These are phyloP conservation scores for Tragelaphus scriptus DNA, from an alignment of 2,113 vertebrate species.

Conservation along the genomic window DNA sequence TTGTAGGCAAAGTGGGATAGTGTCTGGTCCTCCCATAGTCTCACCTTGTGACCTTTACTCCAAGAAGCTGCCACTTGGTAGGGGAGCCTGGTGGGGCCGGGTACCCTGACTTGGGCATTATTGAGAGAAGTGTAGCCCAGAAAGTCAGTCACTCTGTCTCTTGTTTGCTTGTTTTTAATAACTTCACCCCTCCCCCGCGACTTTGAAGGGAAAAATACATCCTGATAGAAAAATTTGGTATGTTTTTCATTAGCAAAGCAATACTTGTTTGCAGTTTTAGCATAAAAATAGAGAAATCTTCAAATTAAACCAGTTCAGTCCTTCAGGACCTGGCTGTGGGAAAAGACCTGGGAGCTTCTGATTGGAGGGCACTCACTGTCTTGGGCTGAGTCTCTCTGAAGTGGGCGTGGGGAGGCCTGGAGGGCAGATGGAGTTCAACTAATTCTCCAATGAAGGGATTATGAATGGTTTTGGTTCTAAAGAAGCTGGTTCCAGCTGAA, in stretches of 20 bases:
- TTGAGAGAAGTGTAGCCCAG: neutral
- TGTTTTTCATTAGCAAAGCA: neutral
- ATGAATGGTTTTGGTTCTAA: neutral
- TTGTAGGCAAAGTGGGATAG: neutral
- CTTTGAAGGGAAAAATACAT: slow-evolving; percentile 6
- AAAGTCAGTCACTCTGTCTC: neutral
- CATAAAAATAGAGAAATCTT: neutral
- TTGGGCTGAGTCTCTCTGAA: neutral
- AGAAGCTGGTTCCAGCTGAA: neutral
- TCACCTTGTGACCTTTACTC: neutral
- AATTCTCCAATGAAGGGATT: neutral
- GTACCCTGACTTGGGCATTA: neutral
- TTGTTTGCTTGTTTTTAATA: neutral
- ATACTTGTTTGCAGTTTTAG: neutral
- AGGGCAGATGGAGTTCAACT: neutral
- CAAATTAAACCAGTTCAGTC: neutral
- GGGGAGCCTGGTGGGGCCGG: neutral
- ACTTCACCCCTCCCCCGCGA: neutral
- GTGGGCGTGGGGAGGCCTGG: neutral
- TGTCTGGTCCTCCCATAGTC: neutral
- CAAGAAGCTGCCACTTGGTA: neutral
- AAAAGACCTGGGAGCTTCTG: neutral
- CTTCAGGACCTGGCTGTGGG: neutral
- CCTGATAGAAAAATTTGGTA: neutral
- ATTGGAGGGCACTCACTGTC: neutral